phyloP scores from a whole-genome alignment of 1,140 invertebrate species.

The Eumeta japonica region DNA sequence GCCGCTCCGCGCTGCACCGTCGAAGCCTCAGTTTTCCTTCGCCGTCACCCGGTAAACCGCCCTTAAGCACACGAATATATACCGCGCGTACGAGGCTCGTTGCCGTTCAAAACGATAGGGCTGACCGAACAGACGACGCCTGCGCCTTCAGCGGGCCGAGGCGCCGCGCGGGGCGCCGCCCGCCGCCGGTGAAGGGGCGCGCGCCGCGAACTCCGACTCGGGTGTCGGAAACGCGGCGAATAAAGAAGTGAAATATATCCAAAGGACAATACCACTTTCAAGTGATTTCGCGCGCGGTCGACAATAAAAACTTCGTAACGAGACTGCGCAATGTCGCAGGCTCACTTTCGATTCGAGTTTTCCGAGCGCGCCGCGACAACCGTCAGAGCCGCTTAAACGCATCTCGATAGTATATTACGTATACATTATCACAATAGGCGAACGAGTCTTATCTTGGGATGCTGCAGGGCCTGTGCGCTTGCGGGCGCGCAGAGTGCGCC shows the following conservation, averaged over 20 bases:
- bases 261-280: slow-evolving; percentile 57
- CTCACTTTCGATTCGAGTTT: slow-evolving; percentile 53
- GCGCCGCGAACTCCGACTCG: slow-evolving; percentile 41
- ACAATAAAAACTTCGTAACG: slow-evolving; percentile 55
- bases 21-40: background rate
- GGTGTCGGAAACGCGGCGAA: slow-evolving; percentile 49
- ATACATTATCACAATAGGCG: too few species aligned
- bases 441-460: background rate
- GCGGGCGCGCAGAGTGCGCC: background rate
- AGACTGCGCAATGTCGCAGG: slow-evolving; percentile 52
- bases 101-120: slow-evolving; percentile 23
- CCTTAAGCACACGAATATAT: too few species aligned
- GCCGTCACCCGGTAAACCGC: background rate
- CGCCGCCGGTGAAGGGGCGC: slow-evolving; percentile 38
- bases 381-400: too few species aligned
- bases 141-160: too few species aligned
- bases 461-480: background rate
- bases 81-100: too few species aligned
- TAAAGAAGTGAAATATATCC: slow-evolving; percentile 56
- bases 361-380: slow-evolving; percentile 31
- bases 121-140: background rate
- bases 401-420: too few species aligned
- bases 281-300: slow-evolving; percentile 55
- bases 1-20: slow-evolving; percentile 26
- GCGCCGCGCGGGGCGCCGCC: slow-evolving; percentile 40